Evolutionary conservation across 2,797 vertebrate genomes (phyloP), one percentile per base, ranked within the genome.

Genomic region (Mycteria americana): DNA sequence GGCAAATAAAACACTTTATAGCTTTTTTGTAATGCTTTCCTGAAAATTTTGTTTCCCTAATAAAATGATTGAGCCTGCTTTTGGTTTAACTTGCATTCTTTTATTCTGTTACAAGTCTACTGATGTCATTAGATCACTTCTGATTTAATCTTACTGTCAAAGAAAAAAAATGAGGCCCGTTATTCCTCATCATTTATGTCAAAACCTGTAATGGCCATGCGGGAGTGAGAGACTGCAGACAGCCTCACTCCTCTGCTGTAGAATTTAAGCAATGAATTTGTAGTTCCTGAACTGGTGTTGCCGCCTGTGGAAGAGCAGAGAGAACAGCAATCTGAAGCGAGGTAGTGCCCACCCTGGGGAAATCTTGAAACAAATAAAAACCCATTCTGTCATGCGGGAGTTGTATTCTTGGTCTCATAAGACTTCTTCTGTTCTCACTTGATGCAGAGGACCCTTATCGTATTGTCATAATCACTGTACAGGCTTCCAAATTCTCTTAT

Each of bases 111-210:
- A 37, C 6, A 76, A 84, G 43, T 70, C 70, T 86, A 1, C 63
- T 85, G 83, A 90, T 92, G 54, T 79, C 31, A 94, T 97, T 95
- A 96, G 92, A 73, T 90, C 51, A 76, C 65, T 94, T 92, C 88
- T 93, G 93, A 93, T 95, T 86, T 89, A 88, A 96, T 96, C 85
- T 94, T 67, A 63, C 11, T 92, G 83, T 86, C 93, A 93, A 92
- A 87, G 37, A 84, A 84, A 95, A 94, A 83, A 73, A 87, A 89
- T 62, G 41, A 94, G 0, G 0, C 46, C 57, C 65, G 62, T 94
- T 37, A 96, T 90, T 92, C 60, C 85, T 95, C 88, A 79, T 97
- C 45, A 77, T 91, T 92, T 95, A 63, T 86, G 95, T 94, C 89
- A 4, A 93, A 95, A 48, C 33, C 45, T 69, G 4, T 96, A 67